A percentile compares a stretch with the other conserved stretches of the same genome.
phyloP scores from a whole-genome alignment of 2,797 vertebrate genomes.

The Peromyscus melanophrys region DNA sequence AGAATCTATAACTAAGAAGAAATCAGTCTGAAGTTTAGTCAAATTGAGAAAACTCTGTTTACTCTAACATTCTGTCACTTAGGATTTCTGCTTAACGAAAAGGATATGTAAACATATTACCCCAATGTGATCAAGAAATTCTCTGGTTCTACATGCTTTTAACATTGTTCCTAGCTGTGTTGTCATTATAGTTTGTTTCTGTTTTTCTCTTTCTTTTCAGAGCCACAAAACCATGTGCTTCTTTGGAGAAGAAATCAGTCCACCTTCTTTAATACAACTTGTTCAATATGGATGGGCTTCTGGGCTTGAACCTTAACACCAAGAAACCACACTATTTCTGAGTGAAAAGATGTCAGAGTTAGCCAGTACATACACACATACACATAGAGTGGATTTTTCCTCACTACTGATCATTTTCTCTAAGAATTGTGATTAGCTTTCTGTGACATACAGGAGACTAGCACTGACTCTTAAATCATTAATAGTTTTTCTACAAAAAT shows the following conservation, averaged over 20 bases:
- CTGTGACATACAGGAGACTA: conserved; percentile 4
- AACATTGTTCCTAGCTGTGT: neutral
- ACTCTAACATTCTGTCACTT: neutral
- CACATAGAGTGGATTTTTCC: neutral
- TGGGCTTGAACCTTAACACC: neutral
- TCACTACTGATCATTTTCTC: neutral
- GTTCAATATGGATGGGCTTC: neutral
- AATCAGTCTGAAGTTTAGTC: neutral
- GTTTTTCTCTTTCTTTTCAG: neutral
- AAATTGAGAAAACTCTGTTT: neutral
- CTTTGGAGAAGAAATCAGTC: neutral
- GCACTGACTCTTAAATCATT: neutral
- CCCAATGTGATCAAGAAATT: neutral
- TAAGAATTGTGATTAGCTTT: neutral
- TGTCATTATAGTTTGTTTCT: neutral
- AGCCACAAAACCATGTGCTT: neutral
- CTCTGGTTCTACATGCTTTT: neutral
- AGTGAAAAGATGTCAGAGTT: conserved; percentile 18
- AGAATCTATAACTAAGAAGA: neutral
- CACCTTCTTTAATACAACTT: neutral
- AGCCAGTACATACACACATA: neutral
- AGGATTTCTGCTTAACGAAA: neutral
- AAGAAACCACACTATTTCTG: neutral
- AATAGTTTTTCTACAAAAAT: neutral
- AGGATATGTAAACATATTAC: neutral